Evolutionary conservation across 2,797 vertebrate genomes (phyloP), one percentile per base, ranked within the genome.

Genomic region (Sebastes diploproa): DNA sequence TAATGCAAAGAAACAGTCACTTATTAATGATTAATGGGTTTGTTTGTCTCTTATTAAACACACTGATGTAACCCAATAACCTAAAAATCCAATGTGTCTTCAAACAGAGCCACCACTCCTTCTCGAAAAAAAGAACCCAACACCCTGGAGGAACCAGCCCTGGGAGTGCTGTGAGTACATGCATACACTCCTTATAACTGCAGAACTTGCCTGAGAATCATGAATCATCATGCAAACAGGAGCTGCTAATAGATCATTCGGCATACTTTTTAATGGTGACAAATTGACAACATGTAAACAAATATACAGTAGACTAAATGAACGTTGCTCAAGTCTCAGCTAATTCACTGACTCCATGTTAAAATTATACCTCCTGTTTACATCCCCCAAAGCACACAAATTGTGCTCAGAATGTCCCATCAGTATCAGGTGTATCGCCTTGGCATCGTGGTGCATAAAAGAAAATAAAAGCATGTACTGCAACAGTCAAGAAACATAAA

Each of bases 121-220:
- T 92, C 93, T 9, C 79, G 58, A 6, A 91, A 23, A 59, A 91
- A 61, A 55, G 91, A 93, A 0, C 62, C 10, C 0, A 66, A 70
- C n/a, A 2, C 72, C 7, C 42, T 52, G 54, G 92, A 72, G 79
- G 93, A 94, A 25, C 82, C 90, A 0, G 55, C 76, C 1, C 91
- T 96, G 36, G 83, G 69, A 3, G 86, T 89, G 11, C 86, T 95
- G 96, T 96, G 79, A 96, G 95, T 95, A 18, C 16, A 23, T 1
- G 1, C 34, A 9, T 29, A 7, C 12, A 27, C 13, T 14, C 12
- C 55, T 56, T 25, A 0, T 14, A 56, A 56, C 55, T 56, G 55
- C 23, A 25, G 23, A 58, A 27, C 23, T 22, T 11, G 20, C 9
- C 52, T 54, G 52, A 54, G 20, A 54, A 22, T 54, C 23, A 2